Evolutionary conservation across 2,113 vertebrate species (phyloP).

Genomic region (Potamarius usumacintae): DNA sequence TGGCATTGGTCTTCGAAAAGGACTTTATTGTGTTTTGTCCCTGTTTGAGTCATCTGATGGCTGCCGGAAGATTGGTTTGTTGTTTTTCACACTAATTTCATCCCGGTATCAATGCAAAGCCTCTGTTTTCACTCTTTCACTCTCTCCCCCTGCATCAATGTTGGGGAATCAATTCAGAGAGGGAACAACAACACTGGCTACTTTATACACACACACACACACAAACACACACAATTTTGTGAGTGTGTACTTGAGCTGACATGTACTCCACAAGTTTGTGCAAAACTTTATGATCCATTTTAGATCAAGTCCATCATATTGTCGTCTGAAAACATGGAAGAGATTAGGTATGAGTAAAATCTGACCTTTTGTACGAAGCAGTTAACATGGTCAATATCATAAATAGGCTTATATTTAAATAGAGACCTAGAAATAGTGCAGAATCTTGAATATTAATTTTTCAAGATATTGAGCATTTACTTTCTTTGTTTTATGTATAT

Average conservation of each 20-base stretch:
- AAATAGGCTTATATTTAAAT: background rate
- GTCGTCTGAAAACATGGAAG: background rate
- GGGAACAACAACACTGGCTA: background rate
- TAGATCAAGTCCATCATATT: background rate
- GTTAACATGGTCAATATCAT: background rate
- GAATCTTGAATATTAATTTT: background rate
- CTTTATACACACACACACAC: background rate
- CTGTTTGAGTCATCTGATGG: conserved; percentile 11
- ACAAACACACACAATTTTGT: background rate
- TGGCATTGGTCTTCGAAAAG: background rate
- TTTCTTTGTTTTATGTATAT: too few relatives aligned
- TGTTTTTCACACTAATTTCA: conserved; percentile 17
- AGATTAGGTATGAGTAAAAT: background rate
- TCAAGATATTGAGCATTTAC: background rate
- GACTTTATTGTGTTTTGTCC: conserved; percentile 4
- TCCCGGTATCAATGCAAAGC: background rate
- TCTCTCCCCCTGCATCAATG: background rate
- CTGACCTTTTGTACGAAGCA: background rate
- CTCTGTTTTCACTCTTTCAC: background rate
- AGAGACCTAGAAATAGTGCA: background rate
- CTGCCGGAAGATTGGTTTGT: conserved; percentile 15
- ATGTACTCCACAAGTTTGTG: background rate
- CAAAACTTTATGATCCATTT: background rate
- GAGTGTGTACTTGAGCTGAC: background rate
- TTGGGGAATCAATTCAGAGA: background rate